These are phyloP conservation scores for Phrynocephalus forsythii DNA, from an alignment of 2,797 vertebrate species.

Conservation along the genomic window DNA sequence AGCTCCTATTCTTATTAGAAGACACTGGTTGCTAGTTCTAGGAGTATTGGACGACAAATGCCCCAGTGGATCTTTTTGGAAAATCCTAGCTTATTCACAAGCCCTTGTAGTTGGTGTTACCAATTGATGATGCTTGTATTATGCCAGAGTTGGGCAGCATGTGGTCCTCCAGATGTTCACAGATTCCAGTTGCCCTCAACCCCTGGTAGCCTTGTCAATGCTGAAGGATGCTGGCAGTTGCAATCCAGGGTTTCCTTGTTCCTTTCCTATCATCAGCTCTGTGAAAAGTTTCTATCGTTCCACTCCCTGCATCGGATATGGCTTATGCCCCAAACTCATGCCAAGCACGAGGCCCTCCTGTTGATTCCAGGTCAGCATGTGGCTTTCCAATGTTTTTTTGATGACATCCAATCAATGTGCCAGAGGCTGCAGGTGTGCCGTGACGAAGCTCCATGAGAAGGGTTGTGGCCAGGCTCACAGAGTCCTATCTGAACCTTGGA, in stretches of 20 bases:
- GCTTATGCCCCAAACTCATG: neutral
- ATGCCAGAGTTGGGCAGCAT: too few species aligned
- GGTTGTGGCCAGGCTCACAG: neutral
- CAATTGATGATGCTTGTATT: neutral
- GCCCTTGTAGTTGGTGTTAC: neutral
- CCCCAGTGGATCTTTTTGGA: neutral
- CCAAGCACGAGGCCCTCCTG: neutral
- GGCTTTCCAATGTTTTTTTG: neutral
- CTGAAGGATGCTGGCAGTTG: too few species aligned
- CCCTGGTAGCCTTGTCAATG: too few species aligned
- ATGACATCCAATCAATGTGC: too few species aligned
- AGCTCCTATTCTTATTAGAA: neutral
- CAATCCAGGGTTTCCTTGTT: too few species aligned
- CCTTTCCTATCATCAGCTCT: too few species aligned
- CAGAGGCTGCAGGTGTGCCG: neutral
- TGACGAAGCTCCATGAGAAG: neutral
- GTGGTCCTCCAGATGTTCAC: too few species aligned
- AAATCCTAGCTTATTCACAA: neutral
- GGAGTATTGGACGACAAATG: neutral
- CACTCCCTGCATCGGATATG: neutral
- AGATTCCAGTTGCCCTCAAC: too few species aligned
- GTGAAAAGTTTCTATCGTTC: neutral
- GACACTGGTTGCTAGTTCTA: neutral
- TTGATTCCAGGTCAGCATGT: too few species aligned
- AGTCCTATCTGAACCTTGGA: neutral